These are phyloP conservation scores for Plemyria rubiginata DNA, from an alignment of 2,888 invertebrate genomes.

Conservation along the genomic window DNA sequence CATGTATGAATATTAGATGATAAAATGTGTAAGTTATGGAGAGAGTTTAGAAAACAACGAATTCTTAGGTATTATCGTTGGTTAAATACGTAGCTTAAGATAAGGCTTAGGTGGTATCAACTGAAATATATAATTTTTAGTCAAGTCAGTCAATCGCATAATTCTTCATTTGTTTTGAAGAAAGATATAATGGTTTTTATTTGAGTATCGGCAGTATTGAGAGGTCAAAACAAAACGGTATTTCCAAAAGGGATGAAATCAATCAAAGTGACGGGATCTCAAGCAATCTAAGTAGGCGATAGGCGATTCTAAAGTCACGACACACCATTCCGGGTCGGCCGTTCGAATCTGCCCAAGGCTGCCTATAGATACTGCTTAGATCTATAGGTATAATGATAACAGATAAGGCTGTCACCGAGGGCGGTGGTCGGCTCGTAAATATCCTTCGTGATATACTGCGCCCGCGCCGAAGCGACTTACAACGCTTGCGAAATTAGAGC, in stretches of 20 bases:
- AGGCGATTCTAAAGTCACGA: slow-evolving; percentile 38
- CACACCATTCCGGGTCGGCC: slow-evolving; percentile 38
- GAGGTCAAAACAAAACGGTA: too few relatives aligned
- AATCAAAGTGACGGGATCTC: slow-evolving; percentile 32
- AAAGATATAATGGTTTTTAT: too few relatives aligned
- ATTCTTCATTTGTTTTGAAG: too few relatives aligned
- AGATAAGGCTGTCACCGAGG: slow-evolving; percentile 78
- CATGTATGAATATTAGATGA: slow-evolving; percentile 30
- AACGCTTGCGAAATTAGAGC: slow-evolving; percentile 79
- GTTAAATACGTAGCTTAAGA: too few relatives aligned
- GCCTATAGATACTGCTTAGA: slow-evolving; percentile 70
- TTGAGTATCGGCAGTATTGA: too few relatives aligned
- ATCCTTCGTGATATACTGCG: slow-evolving; percentile 73
- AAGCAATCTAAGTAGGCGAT: slow-evolving; percentile 23
- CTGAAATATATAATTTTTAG: too few relatives aligned
- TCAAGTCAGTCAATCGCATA: too few relatives aligned
- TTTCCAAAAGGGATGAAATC: slow-evolving; percentile 27
- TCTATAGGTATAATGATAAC: slow-evolving; percentile 81
- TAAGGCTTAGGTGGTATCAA: too few relatives aligned
- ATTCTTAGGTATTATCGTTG: background rate
- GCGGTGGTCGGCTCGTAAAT: slow-evolving; percentile 75
- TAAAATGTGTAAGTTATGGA: too few relatives aligned
- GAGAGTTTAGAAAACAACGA: slow-evolving; percentile 7
- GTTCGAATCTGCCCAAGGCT: slow-evolving; percentile 48
- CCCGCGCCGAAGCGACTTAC: slow-evolving; percentile 55